Conservation (phyloP, 2,888 invertebrate genomes). For the Apodemia duryi region DNA sequence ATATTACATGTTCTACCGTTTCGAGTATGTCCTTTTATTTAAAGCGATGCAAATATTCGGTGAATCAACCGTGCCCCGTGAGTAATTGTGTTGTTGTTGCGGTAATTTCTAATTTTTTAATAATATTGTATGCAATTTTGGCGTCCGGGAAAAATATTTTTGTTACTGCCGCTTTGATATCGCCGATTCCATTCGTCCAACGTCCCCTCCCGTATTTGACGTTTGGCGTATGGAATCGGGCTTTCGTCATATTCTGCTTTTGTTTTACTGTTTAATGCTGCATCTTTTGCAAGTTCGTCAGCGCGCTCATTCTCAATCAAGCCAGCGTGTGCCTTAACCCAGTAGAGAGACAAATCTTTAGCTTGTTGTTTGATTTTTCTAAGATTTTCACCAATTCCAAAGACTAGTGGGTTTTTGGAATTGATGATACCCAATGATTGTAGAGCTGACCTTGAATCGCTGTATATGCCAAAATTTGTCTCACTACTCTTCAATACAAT, state of each 20-base stretch:
- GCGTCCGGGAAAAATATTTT: constrained; percentile 2
- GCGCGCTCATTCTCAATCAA: too few species aligned
- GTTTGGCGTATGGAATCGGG: background rate
- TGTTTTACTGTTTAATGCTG: background rate
- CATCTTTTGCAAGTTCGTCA: background rate
- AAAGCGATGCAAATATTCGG: background rate
- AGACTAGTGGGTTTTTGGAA: too few species aligned
- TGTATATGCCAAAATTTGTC: too few species aligned
- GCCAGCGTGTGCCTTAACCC: too few species aligned
- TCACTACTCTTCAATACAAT: too few species aligned
- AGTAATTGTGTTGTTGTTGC: too few species aligned
- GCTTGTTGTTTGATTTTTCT: too few species aligned
- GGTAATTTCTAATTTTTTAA: background rate
- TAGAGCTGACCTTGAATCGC: too few species aligned
- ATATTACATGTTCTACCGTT: too few species aligned
- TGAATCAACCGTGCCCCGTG: background rate
- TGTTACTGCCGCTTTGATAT: background rate
- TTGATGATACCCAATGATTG: too few species aligned
- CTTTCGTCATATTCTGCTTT: background rate
- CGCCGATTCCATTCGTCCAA: background rate
- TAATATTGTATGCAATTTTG: background rate
- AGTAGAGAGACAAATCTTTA: too few species aligned
- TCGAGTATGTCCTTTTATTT: background rate
- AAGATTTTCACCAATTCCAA: too few species aligned
- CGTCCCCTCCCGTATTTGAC: background rate